A percentile compares a stretch with the other conserved stretches of the same genome.
Conservation (phyloP, 53 echinoderm and acorn worm species). For the Arbacia lixula region DNA sequence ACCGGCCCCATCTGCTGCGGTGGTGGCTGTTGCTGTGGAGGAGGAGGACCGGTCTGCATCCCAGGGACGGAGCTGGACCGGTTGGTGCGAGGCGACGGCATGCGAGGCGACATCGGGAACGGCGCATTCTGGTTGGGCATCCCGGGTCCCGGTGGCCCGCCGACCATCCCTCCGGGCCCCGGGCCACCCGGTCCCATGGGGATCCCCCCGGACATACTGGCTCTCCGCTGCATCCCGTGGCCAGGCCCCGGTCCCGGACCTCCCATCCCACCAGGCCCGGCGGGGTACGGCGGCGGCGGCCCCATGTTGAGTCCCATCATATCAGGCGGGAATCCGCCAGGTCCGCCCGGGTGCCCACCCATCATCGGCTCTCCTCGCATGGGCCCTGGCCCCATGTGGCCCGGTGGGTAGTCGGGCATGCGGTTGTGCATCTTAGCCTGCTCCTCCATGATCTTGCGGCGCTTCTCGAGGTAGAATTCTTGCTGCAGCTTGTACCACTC, state of each 20-base stretch:
- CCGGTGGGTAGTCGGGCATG: conserved; percentile 60
- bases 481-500: conserved; percentile 98
- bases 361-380: conserved; percentile 67
- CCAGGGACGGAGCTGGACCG: conserved; percentile 79
- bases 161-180: conserved; percentile 20
- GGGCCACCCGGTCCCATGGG: conserved; percentile 32
- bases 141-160: conserved; percentile 37
- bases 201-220: conserved; percentile 50
- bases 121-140: conserved; percentile 44
- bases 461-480: conserved; percentile 89
- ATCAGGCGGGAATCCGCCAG: conserved; percentile 58
- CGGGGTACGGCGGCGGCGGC: conserved; percentile 92
- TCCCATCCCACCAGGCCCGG: conserved; percentile 72
- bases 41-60: conserved; percentile 26
- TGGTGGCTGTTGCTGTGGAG: no score
- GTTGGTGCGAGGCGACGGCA: conserved; percentile 71
- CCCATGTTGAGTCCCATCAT: conserved; percentile 72
- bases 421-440: conserved; percentile 79
- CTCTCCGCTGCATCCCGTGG: conserved; percentile 62
- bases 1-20: no score
- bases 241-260: conserved; percentile 66
- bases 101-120: conserved; percentile 78
- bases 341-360: conserved; percentile 57
- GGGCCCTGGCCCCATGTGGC: conserved; percentile 56
- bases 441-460: conserved; percentile 83